Evolutionary conservation across 2,888 invertebrate species (phyloP).

Genomic region (Mechanitis messenoides): DNA sequence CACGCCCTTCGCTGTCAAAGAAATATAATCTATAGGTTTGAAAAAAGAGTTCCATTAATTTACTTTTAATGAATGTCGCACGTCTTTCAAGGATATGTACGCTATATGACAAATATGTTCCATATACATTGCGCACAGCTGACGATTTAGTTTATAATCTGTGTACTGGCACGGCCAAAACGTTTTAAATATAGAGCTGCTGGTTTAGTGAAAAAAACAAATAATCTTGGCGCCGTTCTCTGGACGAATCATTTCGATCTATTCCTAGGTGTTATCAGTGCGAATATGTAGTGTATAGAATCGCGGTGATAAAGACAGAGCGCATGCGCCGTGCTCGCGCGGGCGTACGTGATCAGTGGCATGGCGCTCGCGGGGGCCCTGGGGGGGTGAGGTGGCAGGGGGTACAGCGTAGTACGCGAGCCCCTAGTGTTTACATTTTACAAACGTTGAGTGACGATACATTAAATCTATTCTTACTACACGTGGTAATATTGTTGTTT

Average conservation of each 20-base stretch:
- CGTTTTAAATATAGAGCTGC: too few relatives aligned
- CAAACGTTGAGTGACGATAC: slow-evolving; percentile 36
- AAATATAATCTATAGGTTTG: too few relatives aligned
- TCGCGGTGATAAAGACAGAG: slow-evolving; percentile 46
- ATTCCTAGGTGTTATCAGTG: slow-evolving; percentile 29
- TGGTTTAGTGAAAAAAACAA: too few relatives aligned
- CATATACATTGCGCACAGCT: too few relatives aligned
- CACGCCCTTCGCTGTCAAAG: too few relatives aligned
- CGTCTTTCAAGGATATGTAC: too few relatives aligned
- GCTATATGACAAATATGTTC: too few relatives aligned
- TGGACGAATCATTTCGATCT: slow-evolving; percentile 8
- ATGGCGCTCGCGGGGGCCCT: slow-evolving; percentile 46
- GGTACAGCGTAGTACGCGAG: neutral
- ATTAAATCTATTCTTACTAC: slow-evolving; percentile 10
- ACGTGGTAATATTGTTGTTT: too few relatives aligned
- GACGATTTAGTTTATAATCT: too few relatives aligned
- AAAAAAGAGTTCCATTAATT: too few relatives aligned
- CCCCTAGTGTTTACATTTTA: slow-evolving; percentile 57
- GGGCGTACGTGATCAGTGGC: slow-evolving; percentile 71
- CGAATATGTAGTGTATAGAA: slow-evolving; percentile 41
- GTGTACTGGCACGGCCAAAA: too few relatives aligned
- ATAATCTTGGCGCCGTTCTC: slow-evolving; percentile 12
- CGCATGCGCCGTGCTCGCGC: slow-evolving; percentile 56
- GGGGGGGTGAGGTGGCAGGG: slow-evolving; percentile 32
- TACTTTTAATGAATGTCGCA: neutral